A percentile compares a stretch with the other conserved stretches of the same genome.
These are phyloP conservation scores for Ophiodon elongatus DNA, from an alignment of 2,113 vertebrate genomes.

Conservation along the genomic window DNA sequence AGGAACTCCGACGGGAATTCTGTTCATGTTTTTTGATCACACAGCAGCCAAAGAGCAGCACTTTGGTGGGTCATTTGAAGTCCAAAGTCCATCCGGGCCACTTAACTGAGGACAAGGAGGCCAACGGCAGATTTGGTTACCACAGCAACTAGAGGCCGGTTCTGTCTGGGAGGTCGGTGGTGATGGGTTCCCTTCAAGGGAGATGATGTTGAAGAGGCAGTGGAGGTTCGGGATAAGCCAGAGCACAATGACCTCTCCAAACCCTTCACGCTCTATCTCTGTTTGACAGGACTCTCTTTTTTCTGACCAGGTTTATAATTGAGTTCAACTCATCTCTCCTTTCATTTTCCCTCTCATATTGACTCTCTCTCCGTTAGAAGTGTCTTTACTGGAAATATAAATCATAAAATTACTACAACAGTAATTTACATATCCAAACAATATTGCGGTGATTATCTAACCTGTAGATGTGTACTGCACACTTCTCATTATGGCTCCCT, in stretches of 20 bases:
- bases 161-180: slow-evolving; percentile 49
- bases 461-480: background rate
- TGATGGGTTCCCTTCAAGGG: slow-evolving; percentile 33
- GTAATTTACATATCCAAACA: background rate
- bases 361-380: background rate
- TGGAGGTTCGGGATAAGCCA: slow-evolving; percentile 21
- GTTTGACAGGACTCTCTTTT: slow-evolving; percentile 1
- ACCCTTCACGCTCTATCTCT: slow-evolving; percentile 9
- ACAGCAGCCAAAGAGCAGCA: slow-evolving; percentile 21
- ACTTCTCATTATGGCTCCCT: background rate
- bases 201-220: slow-evolving; percentile 49
- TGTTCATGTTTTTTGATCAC: slow-evolving; percentile 7
- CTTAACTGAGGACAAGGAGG: slow-evolving; percentile 54
- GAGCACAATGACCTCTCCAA: slow-evolving; percentile 27
- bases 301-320: background rate
- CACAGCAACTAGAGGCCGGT: slow-evolving; percentile 58
- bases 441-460: background rate
- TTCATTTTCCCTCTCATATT: background rate
- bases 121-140: slow-evolving; percentile 59
- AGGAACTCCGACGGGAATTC: background rate
- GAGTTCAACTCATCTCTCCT: background rate
- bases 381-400: background rate
- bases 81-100: slow-evolving; percentile 55
- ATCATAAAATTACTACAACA: background rate
- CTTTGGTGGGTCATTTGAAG: slow-evolving; percentile 45